These are phyloP conservation scores for Willisornis vidua DNA, from an alignment of 2,113 vertebrate genomes.

Conservation along the genomic window DNA sequence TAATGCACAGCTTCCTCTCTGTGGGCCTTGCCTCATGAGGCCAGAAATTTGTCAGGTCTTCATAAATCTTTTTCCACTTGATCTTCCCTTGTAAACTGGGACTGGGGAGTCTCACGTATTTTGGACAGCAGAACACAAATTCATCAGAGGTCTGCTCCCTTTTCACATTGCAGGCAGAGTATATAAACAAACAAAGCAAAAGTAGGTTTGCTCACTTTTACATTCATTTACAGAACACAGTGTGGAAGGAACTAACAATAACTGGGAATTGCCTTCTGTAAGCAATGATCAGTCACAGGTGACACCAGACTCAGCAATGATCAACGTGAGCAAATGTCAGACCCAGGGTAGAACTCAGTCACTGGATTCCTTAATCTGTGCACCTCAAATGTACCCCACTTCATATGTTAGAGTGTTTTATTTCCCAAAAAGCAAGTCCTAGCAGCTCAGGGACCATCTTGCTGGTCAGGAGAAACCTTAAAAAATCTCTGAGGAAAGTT, in stretches of 20 bases:
- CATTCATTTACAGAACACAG: rapidly evolving
- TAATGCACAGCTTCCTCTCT: neutral
- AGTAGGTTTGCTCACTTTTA: neutral
- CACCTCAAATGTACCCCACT: neutral
- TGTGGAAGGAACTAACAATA: neutral
- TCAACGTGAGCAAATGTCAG: neutral
- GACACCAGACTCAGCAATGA: neutral
- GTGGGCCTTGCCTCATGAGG: neutral
- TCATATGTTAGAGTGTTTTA: neutral
- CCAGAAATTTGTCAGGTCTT: neutral
- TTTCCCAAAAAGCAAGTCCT: neutral
- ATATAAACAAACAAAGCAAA: neutral
- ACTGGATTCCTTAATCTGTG: neutral
- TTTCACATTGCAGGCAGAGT: neutral
- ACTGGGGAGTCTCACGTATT: neutral
- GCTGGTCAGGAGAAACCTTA: neutral
- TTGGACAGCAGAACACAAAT: neutral
- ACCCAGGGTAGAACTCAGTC: neutral
- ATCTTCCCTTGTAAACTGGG: neutral
- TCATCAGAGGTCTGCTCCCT: neutral
- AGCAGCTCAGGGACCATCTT: neutral
- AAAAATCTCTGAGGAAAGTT: neutral
- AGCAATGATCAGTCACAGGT: neutral
- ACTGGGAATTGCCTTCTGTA: neutral
- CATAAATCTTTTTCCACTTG: neutral